Base-by-base conservation (phyloP, 1,140 invertebrate species). In the Cydia pomonella region DNA sequence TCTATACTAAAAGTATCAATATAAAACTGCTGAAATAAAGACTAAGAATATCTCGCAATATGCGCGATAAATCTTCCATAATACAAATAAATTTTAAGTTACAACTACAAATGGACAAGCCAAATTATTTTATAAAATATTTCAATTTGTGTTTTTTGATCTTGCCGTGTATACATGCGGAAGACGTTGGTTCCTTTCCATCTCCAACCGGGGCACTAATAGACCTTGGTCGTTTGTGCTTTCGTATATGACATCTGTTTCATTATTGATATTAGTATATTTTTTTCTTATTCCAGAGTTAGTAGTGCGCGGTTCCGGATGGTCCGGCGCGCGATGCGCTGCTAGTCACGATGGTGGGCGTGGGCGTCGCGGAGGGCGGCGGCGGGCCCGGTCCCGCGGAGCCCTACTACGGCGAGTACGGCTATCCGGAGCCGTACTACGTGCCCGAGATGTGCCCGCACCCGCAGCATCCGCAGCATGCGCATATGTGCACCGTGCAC, bases 401-500 rank as follows among this genome's bases (percentile, higher is more conserved):
- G 82, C 87, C 77, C 76, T 90, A 91, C 81, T 93, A 93, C 88
- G 90, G 89, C 78, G 92, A 93, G 82, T 92, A 92, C 87, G 93
- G 92, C 87, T 85, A 87, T 72, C 84, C 86, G 41, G 92, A 93
- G 79, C 83, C 82, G 64, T 93, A 93, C 87, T 93, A 90, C 86
- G 87, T 92, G 79, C 87, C 86, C 63, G 92, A 93, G 80, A 92
- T 93, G 89, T 93, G 91, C 78, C 87, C 87, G 69, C 90, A 91
- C 71, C 91, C 91, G 23, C 87, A 89, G 80, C 92, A 93, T 72
- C 91, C 90, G 27, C 91, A 91, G 78, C 91, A 92, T 76, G 80
- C 89, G 76, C 93, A 93, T 79, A 92, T 93, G 87, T 93, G 93
- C 84, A 89, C 92, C 74, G 84, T 92, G 83, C 91, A 92, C 82